Evolutionary conservation across 1,140 invertebrate genomes (phyloP), one percentile per base, ranked within the genome.

Genomic region (Heliconius hewitsoni): DNA sequence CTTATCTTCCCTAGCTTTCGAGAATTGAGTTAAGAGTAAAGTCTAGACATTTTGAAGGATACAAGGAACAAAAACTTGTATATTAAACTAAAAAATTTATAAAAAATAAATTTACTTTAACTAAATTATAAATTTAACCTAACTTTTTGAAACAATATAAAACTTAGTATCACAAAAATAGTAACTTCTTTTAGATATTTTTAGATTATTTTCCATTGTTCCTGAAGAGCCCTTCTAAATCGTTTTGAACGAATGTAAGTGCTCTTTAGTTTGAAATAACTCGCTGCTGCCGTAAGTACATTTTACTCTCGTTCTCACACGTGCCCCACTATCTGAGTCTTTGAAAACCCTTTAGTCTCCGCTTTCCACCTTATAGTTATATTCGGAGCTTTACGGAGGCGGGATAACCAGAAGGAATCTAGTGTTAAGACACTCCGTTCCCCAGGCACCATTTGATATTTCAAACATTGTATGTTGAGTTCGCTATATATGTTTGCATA

Each of bases 221-320:
- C 60, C 60, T 66, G 60, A 30, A 66, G 8, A 50, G 8, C 72
- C 50, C 72, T 46, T 73, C 72, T 27, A 30, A 73, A 73, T 13
- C 39, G 34, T 73, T 73, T 50, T 73, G 39, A 42, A 73, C n/a
- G 18, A 73, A 73, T 46, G 50, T 50, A 46, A 73, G 60, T 66
- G 50, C 72, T 73, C 50, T 73, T 73, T 23, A 73, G n/a, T 73
- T 73, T 46, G 39, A 19, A 73, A 73, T 73, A 73, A 73, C 72
- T 27, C 39, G 39, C 42, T 46, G 11, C 71, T 23, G 4, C n/a
- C n/a, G 19, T 37, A 50, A 46, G 39, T 73, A 46, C 72, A 73
- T 73, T 73, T 46, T 50, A 50, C 72, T 27, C 23, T 27, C 13
- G 27, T 66, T 11, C 27, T 66, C 60, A 30, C 60, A 66, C 60